Conservation (phyloP, 2,888 invertebrate genomes). For the Leucophenga maculata region DNA sequence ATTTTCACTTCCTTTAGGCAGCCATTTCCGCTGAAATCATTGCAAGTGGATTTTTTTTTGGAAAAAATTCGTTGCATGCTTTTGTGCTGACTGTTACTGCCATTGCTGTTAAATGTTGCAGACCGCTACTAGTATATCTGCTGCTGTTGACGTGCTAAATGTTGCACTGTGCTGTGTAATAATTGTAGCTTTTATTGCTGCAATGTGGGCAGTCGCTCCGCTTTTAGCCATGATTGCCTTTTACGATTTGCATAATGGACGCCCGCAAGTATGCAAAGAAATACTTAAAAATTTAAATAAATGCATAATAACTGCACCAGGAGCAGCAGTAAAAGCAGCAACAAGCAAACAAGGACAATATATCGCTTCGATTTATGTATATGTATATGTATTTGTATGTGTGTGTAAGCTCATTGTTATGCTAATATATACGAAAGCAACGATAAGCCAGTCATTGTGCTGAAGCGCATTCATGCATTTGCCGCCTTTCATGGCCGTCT, state of each 20-base stretch:
- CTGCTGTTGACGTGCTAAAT: constrained; percentile 21
- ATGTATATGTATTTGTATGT: not conserved
- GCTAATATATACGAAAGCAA: constrained; percentile 19
- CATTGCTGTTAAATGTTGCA: constrained; percentile 10
- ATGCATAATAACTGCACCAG: not conserved
- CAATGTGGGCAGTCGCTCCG: constrained; percentile 9
- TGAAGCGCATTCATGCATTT: too few species aligned
- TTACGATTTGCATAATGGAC: constrained; percentile 23
- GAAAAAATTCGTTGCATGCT: not conserved
- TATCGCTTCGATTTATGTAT: constrained; percentile 1
- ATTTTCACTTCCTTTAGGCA: not conserved
- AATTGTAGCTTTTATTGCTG: constrained; percentile 19
- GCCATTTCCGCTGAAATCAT: constrained; percentile 4
- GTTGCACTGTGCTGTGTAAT: constrained; percentile 7
- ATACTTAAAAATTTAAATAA: constrained; percentile 10
- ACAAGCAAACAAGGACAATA: not conserved
- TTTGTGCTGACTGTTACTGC: not conserved
- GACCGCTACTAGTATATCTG: not conserved
- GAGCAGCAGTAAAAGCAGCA: not conserved
- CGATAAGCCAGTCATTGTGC: constrained; percentile 1
- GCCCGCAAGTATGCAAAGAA: constrained; percentile 1
- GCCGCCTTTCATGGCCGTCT: too few species aligned
- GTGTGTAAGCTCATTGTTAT: constrained; percentile 12
- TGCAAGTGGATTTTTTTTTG: not conserved
- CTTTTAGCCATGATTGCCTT: constrained; percentile 13